Evolutionary conservation across 2,113 vertebrate genomes (phyloP).

Genomic region (Nothobranchius furzeri): DNA sequence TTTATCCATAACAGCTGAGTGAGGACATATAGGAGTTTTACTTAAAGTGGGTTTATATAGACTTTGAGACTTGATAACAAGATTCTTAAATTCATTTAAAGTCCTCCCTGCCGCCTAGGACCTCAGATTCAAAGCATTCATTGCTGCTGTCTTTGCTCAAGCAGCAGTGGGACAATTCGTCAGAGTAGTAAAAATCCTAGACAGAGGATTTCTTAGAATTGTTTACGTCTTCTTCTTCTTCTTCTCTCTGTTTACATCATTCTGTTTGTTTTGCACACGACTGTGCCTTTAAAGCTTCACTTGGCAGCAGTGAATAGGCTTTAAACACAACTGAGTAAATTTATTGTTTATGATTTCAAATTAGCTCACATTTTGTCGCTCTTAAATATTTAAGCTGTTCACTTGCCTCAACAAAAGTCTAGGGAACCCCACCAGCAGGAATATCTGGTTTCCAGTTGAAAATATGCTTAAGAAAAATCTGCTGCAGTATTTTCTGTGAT

Average conservation of each 20-base stretch:
- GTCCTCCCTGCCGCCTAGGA: slow-evolving; percentile 43
- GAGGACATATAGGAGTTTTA: slow-evolving; percentile 49
- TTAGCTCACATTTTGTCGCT: slow-evolving; percentile 58
- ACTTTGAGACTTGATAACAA: slow-evolving; percentile 78
- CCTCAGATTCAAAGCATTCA: slow-evolving; percentile 49
- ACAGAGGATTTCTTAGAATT: slow-evolving; percentile 74
- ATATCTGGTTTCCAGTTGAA: slow-evolving; percentile 45
- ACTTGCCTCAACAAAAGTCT: slow-evolving; percentile 38
- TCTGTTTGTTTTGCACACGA: slow-evolving; percentile 19
- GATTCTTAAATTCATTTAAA: slow-evolving; percentile 4
- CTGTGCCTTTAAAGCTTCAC: slow-evolving; percentile 49
- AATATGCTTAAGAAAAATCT: no score
- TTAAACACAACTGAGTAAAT: slow-evolving; percentile 45
- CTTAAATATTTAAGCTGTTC: slow-evolving; percentile 46
- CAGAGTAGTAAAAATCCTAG: slow-evolving; percentile 74
- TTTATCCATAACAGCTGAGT: slow-evolving; percentile 54
- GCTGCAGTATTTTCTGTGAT: no score
- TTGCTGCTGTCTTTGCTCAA: slow-evolving; percentile 61
- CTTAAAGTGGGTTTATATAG: slow-evolving; percentile 63
- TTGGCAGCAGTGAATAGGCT: slow-evolving; percentile 32
- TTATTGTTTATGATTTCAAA: slow-evolving; percentile 47
- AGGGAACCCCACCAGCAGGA: slow-evolving; percentile 33
- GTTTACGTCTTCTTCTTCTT: slow-evolving; percentile 24
- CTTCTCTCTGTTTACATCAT: slow-evolving; percentile 13
- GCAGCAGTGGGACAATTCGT: slow-evolving; percentile 62